These are phyloP conservation scores for Gryllus longicercus DNA, from an alignment of 2,888 invertebrate species.

Conservation along the genomic window DNA sequence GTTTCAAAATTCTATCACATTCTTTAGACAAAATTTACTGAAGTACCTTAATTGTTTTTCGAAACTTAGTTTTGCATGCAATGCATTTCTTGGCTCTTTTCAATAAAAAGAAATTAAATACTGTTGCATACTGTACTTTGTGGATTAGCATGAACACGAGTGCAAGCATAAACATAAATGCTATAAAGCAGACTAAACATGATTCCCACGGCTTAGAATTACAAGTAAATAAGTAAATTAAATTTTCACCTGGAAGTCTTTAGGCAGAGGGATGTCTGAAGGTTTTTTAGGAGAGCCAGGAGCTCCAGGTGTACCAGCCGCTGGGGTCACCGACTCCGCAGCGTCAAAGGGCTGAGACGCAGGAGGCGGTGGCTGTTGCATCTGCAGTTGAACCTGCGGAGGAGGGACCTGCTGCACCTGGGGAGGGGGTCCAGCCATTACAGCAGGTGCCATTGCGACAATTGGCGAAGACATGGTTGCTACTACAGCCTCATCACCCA, in stretches of 20 bases:
- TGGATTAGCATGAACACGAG: no score
- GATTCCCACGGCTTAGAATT: no score
- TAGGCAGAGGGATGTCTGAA: slow-evolving; percentile 54
- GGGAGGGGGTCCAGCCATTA: slow-evolving; percentile 19
- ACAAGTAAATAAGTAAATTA: no score
- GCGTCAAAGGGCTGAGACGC: background rate
- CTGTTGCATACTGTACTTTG: no score
- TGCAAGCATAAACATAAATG: no score
- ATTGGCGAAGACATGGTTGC: background rate
- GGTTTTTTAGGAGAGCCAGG: slow-evolving; percentile 45
- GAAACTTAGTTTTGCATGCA: background rate
- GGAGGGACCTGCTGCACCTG: slow-evolving; percentile 3
- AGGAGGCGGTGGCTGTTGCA: background rate
- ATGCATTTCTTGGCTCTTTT: background rate
- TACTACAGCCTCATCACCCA: background rate
- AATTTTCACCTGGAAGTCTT: slow-evolving; percentile 54
- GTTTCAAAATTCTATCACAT: background rate
- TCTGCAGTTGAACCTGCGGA: slow-evolving; percentile 3
- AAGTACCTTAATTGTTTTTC: background rate
- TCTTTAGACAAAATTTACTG: background rate
- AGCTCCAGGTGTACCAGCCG: slow-evolving; percentile 41
- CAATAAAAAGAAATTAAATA: background rate
- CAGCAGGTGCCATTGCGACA: background rate
- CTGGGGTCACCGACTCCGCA: background rate
- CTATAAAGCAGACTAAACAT: no score